phyloP scores from a whole-genome alignment of 1,140 invertebrate species.

The Macrotrachela quadricornifera region DNA sequence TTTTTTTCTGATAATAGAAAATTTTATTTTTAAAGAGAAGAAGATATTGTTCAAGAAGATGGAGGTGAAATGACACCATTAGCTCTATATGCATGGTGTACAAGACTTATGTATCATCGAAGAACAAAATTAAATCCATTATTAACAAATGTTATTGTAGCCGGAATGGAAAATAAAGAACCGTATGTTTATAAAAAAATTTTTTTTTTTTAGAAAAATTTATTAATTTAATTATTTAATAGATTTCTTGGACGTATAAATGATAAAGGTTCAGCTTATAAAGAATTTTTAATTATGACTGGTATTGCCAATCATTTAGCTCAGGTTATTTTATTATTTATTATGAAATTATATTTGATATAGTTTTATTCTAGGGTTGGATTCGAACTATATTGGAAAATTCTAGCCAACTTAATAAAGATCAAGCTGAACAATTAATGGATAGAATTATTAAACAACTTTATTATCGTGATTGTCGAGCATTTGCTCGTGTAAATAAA shows the following conservation, averaged over 20 bases:
- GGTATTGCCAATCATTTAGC: constrained; percentile 72
- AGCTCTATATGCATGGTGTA: constrained; percentile 72
- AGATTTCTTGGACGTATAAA: constrained; percentile 69
- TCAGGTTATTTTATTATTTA: constrained; percentile 23
- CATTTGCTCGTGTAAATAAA: constrained; percentile 25
- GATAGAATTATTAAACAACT: constrained; percentile 62
- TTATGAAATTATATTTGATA: background rate
- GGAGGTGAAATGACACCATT: constrained; percentile 62
- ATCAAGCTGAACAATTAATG: constrained; percentile 48
- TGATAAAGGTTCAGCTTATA: constrained; percentile 70
- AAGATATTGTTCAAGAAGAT: constrained; percentile 71
- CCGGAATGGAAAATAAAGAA: constrained; percentile 51
- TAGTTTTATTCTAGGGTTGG: constrained; percentile 37
- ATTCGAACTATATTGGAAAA: constrained; percentile 43
- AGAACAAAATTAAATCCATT: constrained; percentile 75
- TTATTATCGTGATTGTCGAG: constrained; percentile 72
- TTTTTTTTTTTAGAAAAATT: background rate
- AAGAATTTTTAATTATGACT: constrained; percentile 56
- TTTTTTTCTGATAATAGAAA: too few species aligned
- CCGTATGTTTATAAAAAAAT: constrained; percentile 29
- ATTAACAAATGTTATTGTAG: constrained; percentile 80
- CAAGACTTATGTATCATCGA: constrained; percentile 66
- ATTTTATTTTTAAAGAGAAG: constrained; percentile 35
- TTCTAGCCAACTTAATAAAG: constrained; percentile 30
- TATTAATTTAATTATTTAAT: constrained; percentile 13